Evolutionary conservation across 1,140 invertebrate genomes (phyloP).

Genomic region (Rhizoglyphus robini): DNA sequence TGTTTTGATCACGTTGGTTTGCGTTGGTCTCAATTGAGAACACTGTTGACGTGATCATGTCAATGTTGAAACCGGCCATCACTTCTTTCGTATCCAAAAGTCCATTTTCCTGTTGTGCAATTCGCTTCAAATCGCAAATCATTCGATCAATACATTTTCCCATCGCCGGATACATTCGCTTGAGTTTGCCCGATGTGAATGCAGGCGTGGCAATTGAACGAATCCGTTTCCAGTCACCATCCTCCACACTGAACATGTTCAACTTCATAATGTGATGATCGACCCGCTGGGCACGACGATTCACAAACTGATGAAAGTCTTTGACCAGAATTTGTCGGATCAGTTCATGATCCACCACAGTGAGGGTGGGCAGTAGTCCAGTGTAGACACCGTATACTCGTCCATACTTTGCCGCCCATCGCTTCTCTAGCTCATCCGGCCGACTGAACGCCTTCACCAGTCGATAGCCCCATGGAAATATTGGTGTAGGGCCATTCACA

Average conservation of each 20-base stretch:
- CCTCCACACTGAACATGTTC: background rate
- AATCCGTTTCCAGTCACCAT: background rate
- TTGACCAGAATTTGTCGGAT: conserved; percentile 18
- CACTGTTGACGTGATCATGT: background rate
- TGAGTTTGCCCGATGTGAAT: background rate
- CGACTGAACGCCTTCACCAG: background rate
- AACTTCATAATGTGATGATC: background rate
- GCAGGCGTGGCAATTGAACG: background rate
- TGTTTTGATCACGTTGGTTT: background rate
- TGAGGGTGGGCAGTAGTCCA: conserved; percentile 12
- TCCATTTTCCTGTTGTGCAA: background rate
- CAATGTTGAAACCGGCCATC: background rate
- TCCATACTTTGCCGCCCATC: background rate
- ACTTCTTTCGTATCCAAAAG: background rate
- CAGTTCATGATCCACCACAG: background rate
- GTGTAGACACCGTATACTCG: conserved; percentile 14
- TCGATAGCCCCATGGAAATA: background rate
- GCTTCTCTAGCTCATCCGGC: background rate
- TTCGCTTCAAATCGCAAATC: background rate
- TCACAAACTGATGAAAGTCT: conserved; percentile 11
- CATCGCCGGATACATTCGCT: background rate
- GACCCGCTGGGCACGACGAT: background rate
- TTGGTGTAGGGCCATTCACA: too few species aligned
- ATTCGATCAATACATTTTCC: background rate
- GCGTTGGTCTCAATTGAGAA: background rate